Conservation (phyloP, 2,113 vertebrate species). For the Laticauda colubrina region DNA sequence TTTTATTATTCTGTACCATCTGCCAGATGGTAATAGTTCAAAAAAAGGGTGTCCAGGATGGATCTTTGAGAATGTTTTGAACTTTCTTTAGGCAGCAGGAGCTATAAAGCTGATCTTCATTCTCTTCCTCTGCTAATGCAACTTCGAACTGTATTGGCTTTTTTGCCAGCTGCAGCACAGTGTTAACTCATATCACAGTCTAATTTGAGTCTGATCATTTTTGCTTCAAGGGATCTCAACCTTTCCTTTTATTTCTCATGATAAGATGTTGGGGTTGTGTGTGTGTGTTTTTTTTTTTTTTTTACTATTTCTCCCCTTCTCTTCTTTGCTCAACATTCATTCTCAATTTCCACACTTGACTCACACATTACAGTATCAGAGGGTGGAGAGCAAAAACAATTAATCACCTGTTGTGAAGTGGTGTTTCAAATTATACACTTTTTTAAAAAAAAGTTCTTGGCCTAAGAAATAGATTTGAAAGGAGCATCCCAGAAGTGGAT, state of each 20-base stretch:
- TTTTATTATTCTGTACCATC: too few species aligned
- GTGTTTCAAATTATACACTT: constrained; percentile 22
- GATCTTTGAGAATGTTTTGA: too few species aligned
- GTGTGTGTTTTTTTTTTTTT: neutral
- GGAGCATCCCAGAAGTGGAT: neutral
- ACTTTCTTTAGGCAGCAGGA: too few species aligned
- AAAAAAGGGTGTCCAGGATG: too few species aligned
- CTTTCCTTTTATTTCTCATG: neutral
- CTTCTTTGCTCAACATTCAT: constrained; percentile 13
- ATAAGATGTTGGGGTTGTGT: neutral
- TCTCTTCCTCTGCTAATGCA: too few species aligned
- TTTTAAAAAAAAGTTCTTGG: neutral
- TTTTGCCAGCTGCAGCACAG: too few species aligned
- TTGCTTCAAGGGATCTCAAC: neutral
- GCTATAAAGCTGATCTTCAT: too few species aligned
- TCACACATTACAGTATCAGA: constrained; percentile 5
- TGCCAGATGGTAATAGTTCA: too few species aligned
- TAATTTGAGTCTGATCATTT: neutral
- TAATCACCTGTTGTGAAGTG: constrained; percentile 22
- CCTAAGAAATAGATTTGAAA: constrained; percentile 13
- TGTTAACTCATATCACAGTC: too few species aligned
- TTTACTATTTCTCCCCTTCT: neutral
- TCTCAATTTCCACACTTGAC: constrained; percentile 17
- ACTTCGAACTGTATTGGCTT: neutral
- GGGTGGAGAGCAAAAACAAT: constrained; percentile 18